Percentiles rank a stretch among this genome's conserved stretches.
Evolutionary conservation across 2,113 vertebrate genomes (phyloP).

Genomic region (Cephalopterus ornatus): DNA sequence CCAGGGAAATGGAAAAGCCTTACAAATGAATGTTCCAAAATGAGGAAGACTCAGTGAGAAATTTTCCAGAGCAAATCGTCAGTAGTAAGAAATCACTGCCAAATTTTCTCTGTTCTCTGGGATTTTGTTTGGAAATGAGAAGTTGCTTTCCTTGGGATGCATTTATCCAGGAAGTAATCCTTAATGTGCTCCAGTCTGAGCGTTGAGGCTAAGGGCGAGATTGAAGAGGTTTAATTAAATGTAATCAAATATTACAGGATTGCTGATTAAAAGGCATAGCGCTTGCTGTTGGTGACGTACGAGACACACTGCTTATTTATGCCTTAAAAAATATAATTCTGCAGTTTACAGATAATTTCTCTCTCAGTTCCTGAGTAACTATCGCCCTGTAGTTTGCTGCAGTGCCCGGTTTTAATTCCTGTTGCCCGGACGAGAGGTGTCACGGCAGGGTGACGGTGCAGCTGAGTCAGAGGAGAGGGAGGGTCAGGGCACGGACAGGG

Average conservation of each 20-base stretch:
- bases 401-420: not conserved
- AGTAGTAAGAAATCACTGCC: not conserved
- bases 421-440: not conserved
- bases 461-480: not conserved
- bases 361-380: not conserved
- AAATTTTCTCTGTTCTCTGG: not conserved
- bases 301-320: not conserved
- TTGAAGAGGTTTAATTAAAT: conserved; percentile 16
- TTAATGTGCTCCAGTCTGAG: not conserved
- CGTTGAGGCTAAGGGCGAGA: not conserved
- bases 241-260: conserved; percentile 7
- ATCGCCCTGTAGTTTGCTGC: not conserved
- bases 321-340: not conserved
- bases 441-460: not conserved
- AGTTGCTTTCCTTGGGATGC: not conserved
- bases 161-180: not conserved
- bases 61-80: not conserved
- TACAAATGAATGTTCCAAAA: not conserved
- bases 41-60: not conserved
- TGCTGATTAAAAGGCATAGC: conserved; percentile 21
- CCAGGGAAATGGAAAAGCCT: not conserved
- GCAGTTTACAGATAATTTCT: not conserved
- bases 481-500: not conserved
- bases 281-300: not conserved
- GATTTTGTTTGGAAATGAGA: not conserved